Base-by-base conservation (phyloP, 2,888 invertebrate genomes). In the Danaus chrysippus region DNA sequence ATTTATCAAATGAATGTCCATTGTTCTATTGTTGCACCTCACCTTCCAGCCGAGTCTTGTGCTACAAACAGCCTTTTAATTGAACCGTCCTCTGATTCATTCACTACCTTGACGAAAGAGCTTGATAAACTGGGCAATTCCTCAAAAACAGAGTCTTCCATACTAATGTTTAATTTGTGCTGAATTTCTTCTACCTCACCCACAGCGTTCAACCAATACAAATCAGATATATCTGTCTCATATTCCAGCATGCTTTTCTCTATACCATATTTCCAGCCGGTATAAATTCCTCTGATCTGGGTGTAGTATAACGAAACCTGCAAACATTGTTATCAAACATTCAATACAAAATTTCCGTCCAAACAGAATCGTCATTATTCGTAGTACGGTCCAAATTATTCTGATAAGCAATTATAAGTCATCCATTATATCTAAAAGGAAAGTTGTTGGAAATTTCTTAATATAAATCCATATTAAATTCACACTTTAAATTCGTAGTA, bases 1-100 rank as follows among this genome's bases (percentile, higher is more conserved):
- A 15, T 49, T 23, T 23, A 58, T 34, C 13, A 49, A 5, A n/a
- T 23, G 23, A n/a, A 43, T 15, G 43, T 41, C 46, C 43, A 62
- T 65, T 60, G 57, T 60, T 62, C 62, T 46, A 64, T 64, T 58
- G 60, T 64, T 64, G 52, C 3, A 13, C 34, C 60, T 85, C 79
- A 94, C 93, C 92, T 91, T 75, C 93, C 95, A 82, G 96, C 97
- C 3, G 96, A 94, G 75, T 95, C 96, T 77, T 98, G 97, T 0
- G 96, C 94, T 15, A 96, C 92, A 67, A 93, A 95, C 42, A 97
- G 91, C 83, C 92, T 91, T 69, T 87, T 76, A 54, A 70, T 68
- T 11, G 70, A 75, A 23, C 86, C 87, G 59, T 84, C 80, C 1
- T 83, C 89, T 75, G 76, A 79, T 67, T 86, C 86, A 56, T 90